Base-by-base conservation (phyloP, 2,797 vertebrate species). In the Cryptoprocta ferox region DNA sequence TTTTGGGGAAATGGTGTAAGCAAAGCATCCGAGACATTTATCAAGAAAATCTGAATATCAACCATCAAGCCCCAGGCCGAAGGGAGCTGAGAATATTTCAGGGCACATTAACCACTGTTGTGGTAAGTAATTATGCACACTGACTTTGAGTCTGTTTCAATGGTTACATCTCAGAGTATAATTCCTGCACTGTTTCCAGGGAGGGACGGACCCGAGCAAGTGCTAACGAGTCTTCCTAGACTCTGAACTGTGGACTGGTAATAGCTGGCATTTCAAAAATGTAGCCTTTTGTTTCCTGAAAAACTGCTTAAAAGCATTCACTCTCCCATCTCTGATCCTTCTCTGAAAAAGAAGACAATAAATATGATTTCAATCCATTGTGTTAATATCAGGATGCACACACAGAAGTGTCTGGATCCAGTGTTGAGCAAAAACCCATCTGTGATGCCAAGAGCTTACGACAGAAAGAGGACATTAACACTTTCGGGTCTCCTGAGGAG, bases 101-200 rank as follows among this genome's bases (percentile, higher is more conserved):
- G 98, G 97, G 96, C 98, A 97, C 97, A 97, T 97, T 98, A 98
- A 97, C 95, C 97, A 98, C 96, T 97, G 96, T 94, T 96, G 96
- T 94, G 88, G 95, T 97, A 96, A 97, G 96, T 97, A 97, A 98
- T 98, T 98, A 97, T 91, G 94, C 95, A 96, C 95, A 91, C 70
- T 97, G 96, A 98, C 96, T 98, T 91, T 93, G 94, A 98, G 91
- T 96, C 85, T 91, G 66, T 97, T 98, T 97, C 96, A 97, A 94
- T 0, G 65, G 97, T 97, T 95, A 96, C 95, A 97, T 97, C 95
- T 94, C 95, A 53, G 87, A 89, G 78, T 94, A 73, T 81, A 85
- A 97, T 97, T 93, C 85, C 93, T 91, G 70, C 95, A 76, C 94
- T 56, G 53, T 73, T 97, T 97, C 79, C 86, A 91, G n/a, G 65